Percentiles rank a stretch among this genome's conserved stretches.
Conservation (phyloP, 2,888 invertebrate genomes). For the Brassicogethes aeneus region DNA sequence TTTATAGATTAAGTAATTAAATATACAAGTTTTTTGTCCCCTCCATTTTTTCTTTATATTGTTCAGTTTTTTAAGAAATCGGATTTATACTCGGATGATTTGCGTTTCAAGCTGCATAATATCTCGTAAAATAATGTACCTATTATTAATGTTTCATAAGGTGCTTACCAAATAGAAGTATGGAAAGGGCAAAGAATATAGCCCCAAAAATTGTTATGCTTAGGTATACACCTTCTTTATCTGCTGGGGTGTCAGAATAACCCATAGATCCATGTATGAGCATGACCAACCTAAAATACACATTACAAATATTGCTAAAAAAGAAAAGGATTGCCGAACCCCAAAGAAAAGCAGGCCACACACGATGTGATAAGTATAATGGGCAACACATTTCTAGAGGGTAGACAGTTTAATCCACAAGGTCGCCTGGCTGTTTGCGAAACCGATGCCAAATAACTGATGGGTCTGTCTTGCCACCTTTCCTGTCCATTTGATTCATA, state of each 20-base stretch:
- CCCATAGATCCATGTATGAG: conserved; percentile 55
- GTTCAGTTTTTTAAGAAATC: no score
- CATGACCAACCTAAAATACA: conserved; percentile 48
- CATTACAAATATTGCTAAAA: conserved; percentile 23
- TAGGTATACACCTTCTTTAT: conserved; percentile 31
- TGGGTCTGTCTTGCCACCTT: conserved; percentile 36
- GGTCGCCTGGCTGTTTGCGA: conserved; percentile 48
- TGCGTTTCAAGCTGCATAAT: no score
- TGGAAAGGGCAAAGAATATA: conserved; percentile 51
- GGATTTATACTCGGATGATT: no score
- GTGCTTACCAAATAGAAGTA: conserved; percentile 53
- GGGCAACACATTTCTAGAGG: conserved; percentile 30
- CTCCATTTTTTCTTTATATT: no score
- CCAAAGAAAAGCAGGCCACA: conserved; percentile 32
- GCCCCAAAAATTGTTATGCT: conserved; percentile 55
- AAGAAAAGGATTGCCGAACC: conserved; percentile 22
- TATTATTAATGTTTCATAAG: no score
- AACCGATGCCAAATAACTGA: conserved; percentile 41
- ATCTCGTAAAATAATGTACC: no score
- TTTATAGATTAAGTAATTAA: no score
- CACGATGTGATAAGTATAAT: conserved; percentile 33
- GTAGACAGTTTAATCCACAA: conserved; percentile 44
- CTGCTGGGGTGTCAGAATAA: conserved; percentile 42
- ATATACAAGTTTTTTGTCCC: no score
- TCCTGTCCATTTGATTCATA: conserved; percentile 48